These are phyloP conservation scores for Loripinus fragilis DNA, from an alignment of 2,888 invertebrate genomes.

Conservation along the genomic window DNA sequence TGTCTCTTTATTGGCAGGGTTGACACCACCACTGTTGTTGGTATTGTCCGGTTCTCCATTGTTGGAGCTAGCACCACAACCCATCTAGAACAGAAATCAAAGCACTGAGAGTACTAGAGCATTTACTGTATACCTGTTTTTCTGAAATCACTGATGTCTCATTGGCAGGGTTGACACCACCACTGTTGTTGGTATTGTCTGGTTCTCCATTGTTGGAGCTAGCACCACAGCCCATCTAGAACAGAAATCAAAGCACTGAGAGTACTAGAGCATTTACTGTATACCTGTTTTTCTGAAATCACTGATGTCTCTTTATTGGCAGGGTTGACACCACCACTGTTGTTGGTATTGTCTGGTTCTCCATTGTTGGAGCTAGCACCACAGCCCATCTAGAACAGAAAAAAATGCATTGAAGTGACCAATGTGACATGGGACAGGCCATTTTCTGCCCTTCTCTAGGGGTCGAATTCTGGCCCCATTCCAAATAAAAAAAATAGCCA, in stretches of 20 bases:
- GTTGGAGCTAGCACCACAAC: not conserved
- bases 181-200: not conserved
- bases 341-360: not conserved
- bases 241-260: not conserved
- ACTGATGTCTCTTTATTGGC: not conserved
- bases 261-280: not conserved
- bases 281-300: not conserved
- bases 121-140: not conserved
- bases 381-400: conserved; percentile 10
- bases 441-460: too few relatives aligned
- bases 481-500: too few relatives aligned
- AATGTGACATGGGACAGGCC: too few relatives aligned
- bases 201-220: not conserved
- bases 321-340: not conserved
- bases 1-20: not conserved
- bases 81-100: not conserved
- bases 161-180: not conserved
- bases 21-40: not conserved
- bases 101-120: not conserved
- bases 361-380: not conserved
- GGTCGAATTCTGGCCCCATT: too few relatives aligned
- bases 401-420: too few relatives aligned
- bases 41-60: not conserved
- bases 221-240: conserved; percentile 4
- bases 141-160: not conserved